Base-by-base conservation (phyloP, 53 echinoderm and acorn worm genomes). In the Mesocentrotus franciscanus region DNA sequence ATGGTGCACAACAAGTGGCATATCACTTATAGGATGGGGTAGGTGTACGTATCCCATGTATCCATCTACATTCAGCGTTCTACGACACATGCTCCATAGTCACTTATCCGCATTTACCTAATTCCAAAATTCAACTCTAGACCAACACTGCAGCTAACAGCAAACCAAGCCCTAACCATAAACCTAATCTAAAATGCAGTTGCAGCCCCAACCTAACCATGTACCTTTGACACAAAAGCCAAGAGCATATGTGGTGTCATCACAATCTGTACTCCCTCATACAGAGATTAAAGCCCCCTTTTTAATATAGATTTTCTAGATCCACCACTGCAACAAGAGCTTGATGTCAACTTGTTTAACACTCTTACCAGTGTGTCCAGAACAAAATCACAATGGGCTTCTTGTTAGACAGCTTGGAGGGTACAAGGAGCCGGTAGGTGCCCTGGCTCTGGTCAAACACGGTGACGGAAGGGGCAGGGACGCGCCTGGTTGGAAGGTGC, bases 321-420 rank as follows among this genome's bases (percentile, higher is more conserved):
- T 24, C 20, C 24, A 24, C 68, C 68, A 4, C 68, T 68, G 68
- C 68, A 68, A 68, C 24, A 68, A n/a, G n/a, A 71, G 71, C 71
- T 71, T 71, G 71, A 71, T 10, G 76, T 29, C 3, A 33, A 33
- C 14, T 14, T 33, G 4, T 76, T 33, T 33, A 4, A 2, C 9
- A 39, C 42, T 18, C 42, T 96, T 85, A 98, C 98, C 98, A 98
- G 78, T 96, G 96, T 35, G 97, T 98, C 98, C 98, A 98, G 95
- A 97, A 98, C 35, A 97, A 92, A 14, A 98, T 95, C 35, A 98
- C 35, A 9, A 97, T 97, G 24, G 98, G 97, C 61, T 95, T 97
- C 93, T 92, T 96, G 92, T 97, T 96, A 36, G 98, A 95, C 10
- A 97, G 96, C 95, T 97, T 97, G 95, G 97, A 95, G n/a, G 98